Evolutionary conservation across 30 jellyfish, hydroid and myxozoan species (phyloP).

Genomic region (Clytia hemisphaerica): DNA sequence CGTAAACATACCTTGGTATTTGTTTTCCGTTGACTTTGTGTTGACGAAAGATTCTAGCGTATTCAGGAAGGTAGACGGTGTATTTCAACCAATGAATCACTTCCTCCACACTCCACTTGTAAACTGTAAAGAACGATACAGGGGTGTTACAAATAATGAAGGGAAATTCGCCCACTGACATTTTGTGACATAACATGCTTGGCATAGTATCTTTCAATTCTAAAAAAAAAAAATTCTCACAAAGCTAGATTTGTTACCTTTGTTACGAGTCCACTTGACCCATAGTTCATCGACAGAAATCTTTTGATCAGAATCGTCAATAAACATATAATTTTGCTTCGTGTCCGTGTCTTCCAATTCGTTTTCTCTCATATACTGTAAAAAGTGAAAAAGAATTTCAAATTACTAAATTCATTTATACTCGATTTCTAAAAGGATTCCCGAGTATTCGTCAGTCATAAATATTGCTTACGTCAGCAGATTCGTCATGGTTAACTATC

Average conservation of each 20-base stretch:
- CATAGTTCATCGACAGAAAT: slow-evolving; percentile 77
- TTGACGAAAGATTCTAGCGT: slow-evolving; percentile 26
- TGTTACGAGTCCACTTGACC: slow-evolving; percentile 60
- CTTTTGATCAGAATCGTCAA: slow-evolving; percentile 54
- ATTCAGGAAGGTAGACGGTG: slow-evolving; percentile 67
- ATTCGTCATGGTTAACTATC: slow-evolving; percentile 52
- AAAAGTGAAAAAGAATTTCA: neutral
- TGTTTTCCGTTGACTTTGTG: slow-evolving; percentile 56
- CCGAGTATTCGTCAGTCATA: neutral
- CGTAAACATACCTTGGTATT: slow-evolving; percentile 58
- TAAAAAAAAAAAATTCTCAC: neutral
- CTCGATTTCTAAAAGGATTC: neutral
- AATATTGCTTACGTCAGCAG: slow-evolving; percentile 52
- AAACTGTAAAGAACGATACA: slow-evolving; percentile 47
- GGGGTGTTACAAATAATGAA: too few relatives aligned
- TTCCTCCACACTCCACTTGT: slow-evolving; percentile 58
- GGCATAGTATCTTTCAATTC: neutral
- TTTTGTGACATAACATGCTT: neutral
- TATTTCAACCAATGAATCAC: slow-evolving; percentile 55
- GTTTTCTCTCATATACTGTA: slow-evolving; percentile 20
- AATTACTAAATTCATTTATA: neutral
- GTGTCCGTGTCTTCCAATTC: slow-evolving; percentile 48
- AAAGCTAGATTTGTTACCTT: slow-evolving; percentile 34
- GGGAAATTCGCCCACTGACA: neutral
- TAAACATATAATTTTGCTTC: slow-evolving; percentile 42